Conservation (phyloP, 2,888 invertebrate genomes). For the Auanema sp. region DNA sequence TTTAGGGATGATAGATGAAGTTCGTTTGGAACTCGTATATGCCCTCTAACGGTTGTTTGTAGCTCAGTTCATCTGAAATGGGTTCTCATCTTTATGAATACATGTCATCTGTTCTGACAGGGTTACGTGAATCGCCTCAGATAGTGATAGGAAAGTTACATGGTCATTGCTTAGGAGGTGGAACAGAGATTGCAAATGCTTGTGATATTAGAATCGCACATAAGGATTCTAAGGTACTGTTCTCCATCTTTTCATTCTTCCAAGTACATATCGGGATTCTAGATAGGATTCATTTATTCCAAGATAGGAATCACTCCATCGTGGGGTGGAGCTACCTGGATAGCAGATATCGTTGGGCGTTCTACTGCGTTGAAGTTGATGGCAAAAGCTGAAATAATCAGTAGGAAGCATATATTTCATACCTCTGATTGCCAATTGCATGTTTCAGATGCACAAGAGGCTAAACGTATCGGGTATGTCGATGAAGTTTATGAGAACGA, state of each 20-base stretch:
- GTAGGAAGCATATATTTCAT: neutral
- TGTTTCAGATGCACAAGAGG: slow-evolving; percentile 21
- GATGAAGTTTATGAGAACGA: slow-evolving; percentile 31
- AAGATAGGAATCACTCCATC: slow-evolving; percentile 43
- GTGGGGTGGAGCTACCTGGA: slow-evolving; percentile 40
- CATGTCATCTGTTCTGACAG: slow-evolving; percentile 29
- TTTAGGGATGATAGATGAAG: slow-evolving; percentile 37
- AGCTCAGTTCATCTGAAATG: slow-evolving; percentile 28
- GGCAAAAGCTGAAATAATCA: slow-evolving; percentile 12
- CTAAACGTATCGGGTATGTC: slow-evolving; percentile 29
- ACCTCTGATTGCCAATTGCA: no score
- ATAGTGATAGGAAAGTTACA: slow-evolving; percentile 35
- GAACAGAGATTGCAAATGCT: slow-evolving; percentile 37
- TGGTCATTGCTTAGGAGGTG: slow-evolving; percentile 41
- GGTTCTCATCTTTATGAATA: slow-evolving; percentile 35
- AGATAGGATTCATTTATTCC: slow-evolving; percentile 38
- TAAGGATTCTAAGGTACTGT: slow-evolving; percentile 22
- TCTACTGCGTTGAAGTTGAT: slow-evolving; percentile 17
- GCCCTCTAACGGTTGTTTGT: slow-evolving; percentile 1
- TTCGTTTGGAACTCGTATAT: slow-evolving; percentile 1
- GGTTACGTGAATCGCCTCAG: slow-evolving; percentile 21
- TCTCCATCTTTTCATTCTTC: neutral
- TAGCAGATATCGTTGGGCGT: slow-evolving; percentile 20
- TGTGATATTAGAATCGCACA: slow-evolving; percentile 40
- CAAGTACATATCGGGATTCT: neutral